Evolutionary conservation across 2,888 invertebrate species (phyloP), one percentile per base, ranked within the genome.

Genomic region (Hydroisotoma schaefferi): DNA sequence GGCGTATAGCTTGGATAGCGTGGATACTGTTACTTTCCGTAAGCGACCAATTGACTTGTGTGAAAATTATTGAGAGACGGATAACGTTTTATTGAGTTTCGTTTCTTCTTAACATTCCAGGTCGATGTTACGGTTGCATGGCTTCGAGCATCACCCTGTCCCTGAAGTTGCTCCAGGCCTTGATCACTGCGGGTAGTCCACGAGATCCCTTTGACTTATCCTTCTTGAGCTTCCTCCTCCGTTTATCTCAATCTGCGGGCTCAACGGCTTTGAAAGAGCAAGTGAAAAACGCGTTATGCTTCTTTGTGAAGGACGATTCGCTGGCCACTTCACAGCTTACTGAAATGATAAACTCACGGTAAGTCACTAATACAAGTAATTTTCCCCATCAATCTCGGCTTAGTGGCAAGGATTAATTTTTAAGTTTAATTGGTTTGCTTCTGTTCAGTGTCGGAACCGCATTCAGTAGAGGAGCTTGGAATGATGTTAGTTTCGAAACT

Each of bases 91-190:
- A 12, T 44, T 18, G 20, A 48, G 23, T 22, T 48, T n/a, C 15
- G 8, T 43, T 43, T 6, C n/a, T 8, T 18, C 18, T 43, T 20
- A 48, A 12, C n/a, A 25, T 48, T 25, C 78, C 81, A 0, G 86
- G 85, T 67, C 83, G 86, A 2, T 92, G 91, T 76, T 92, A 90
- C 77, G 91, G 91, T 0, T 92, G 91, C 75, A 88, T 71, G 64
- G 72, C 72, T 4, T 70, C 69, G 10, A 69, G 70, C 44, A 72
- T 72, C n/a, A 72, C 72, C 0, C 55, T 71, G 1, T 72, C 72
- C 2, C 57, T 72, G 23, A 72, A 71, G 47, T 49, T 72, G 2
- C 63, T 72, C 8, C 72, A 72, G 56, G 70, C 72, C 6, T 52
- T 72, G 10, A 72, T 72, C 6, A 71, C 72, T 8, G 72, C 69